Percentiles rank a stretch among this genome's conserved stretches.
These are phyloP conservation scores for Drosophila cracens DNA, from an alignment of 2,888 invertebrate genomes.

Conservation along the genomic window DNA sequence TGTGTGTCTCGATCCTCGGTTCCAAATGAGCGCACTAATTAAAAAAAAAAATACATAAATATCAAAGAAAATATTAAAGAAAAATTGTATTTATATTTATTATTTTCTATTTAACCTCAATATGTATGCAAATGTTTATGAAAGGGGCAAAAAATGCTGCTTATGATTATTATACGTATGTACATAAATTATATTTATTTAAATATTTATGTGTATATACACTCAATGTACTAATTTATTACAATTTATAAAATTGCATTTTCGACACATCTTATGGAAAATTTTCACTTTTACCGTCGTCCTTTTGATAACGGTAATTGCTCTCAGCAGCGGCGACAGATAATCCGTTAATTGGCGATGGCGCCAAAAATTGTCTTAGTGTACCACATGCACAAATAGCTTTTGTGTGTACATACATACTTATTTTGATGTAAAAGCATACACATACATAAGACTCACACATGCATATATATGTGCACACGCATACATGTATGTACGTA, in stretches of 20 bases:
- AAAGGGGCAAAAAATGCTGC: not conserved
- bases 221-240: not conserved
- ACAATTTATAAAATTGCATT: conserved; percentile 1
- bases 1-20: conserved; percentile 99
- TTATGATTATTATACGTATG: not conserved
- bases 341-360: conserved; percentile 67
- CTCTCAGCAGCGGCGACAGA: conserved; percentile 16
- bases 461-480: conserved; percentile 3
- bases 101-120: conserved; percentile 65
- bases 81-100: conserved; percentile 19
- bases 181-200: conserved; percentile 9
- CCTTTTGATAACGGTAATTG: conserved; percentile 55
- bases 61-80: not conserved
- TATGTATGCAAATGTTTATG: conserved; percentile 1
- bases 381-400: conserved; percentile 24
- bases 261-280: not conserved
- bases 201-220: not conserved
- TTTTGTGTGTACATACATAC: conserved; percentile 5
- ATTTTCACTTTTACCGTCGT: conserved; percentile 20
- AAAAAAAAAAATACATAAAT: conserved; percentile 65
- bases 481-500: conserved; percentile 21
- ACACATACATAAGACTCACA: conserved; percentile 12
- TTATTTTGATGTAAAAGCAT: conserved; percentile 40
- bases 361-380: conserved; percentile 68
- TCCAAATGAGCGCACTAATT: conserved; percentile 98